Evolutionary conservation across 1,140 invertebrate species (phyloP), one percentile per base, ranked within the genome.

Genomic region (Bombus picipes): DNA sequence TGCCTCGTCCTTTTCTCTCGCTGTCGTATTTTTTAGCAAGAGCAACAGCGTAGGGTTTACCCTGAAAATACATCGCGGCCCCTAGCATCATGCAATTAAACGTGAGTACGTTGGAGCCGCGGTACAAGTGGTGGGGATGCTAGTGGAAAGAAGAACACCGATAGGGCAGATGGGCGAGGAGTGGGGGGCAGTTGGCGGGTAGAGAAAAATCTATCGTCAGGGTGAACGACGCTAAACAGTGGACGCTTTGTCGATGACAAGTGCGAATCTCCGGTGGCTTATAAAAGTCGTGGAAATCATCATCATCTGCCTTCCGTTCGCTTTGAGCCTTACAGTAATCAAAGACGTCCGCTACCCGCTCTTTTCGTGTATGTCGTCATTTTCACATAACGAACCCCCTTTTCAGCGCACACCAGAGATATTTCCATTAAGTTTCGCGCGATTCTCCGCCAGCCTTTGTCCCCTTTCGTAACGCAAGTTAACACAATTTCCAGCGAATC

Each of bases 11-110:
- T 32, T 28, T 57, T 34, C 53, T 62, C n/a, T 62, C 34, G 13
- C 68, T 43, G 43, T 41, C 72, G 68, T 81, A 84, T 87, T 90
- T 89, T 87, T 83, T 78, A 66, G 43, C 70, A 47, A 43, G 73
- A 89, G 88, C 87, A 90, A 90, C 74, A 85, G 73, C 62, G 65
- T 28, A 66, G 71, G 79, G 83, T 89, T 90, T 90, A 83, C 87
- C 79, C 86, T 83, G 88, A 89, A 90, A 90, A 90, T 88, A 87
- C 79, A 89, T 85, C 81, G 85, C 70, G 62, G 75, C 53, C 65
- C 59, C 68, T 70, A 59, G 81, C 88, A 85, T 87, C 89, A 79
- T 90, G 88, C 88, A 90, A 90, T 90, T 90, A 90, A 90, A 90
- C 82, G 79, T 32, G 78, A 74, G 59, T 77, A 79, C 41, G 68